Evolutionary conservation across 2,113 vertebrate genomes (phyloP).

Genomic region (Numida meleagris): DNA sequence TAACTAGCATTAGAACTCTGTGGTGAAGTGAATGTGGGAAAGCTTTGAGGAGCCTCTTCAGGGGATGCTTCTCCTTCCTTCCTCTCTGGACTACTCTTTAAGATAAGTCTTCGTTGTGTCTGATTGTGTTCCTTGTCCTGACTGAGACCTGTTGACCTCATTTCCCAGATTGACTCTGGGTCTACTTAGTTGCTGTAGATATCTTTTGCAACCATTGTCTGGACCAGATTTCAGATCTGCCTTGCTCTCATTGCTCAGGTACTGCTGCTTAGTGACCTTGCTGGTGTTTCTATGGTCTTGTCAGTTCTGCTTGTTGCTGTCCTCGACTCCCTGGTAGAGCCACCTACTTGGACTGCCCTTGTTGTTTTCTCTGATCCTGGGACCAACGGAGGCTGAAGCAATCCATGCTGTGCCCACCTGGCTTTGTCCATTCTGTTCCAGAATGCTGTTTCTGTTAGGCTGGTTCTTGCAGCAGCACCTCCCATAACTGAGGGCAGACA

Average conservation of each 20-base stretch:
- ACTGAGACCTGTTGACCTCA: too few species aligned
- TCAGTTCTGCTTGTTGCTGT: background rate
- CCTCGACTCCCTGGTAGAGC: background rate
- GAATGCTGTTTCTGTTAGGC: background rate
- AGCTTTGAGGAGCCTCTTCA: background rate
- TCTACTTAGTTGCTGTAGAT: background rate
- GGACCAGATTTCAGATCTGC: background rate
- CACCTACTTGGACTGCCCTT: background rate
- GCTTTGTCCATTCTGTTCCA: background rate
- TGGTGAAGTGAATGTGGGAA: background rate
- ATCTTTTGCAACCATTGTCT: background rate
- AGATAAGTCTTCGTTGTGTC: background rate
- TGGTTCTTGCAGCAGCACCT: background rate
- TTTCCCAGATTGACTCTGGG: background rate
- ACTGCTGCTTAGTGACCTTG: background rate
- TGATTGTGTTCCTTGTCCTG: background rate
- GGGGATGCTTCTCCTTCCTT: fast-evolving
- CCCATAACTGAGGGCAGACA: background rate
- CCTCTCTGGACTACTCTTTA: background rate
- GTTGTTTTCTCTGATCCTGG: background rate
- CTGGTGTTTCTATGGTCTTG: background rate
- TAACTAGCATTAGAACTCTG: background rate
- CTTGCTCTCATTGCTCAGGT: background rate
- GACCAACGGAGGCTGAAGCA: background rate
- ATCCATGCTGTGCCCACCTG: background rate